Percentiles rank a stretch among this genome's conserved stretches.
Conservation (phyloP, 2,113 vertebrate species). For the Chloroceryle aenea region DNA sequence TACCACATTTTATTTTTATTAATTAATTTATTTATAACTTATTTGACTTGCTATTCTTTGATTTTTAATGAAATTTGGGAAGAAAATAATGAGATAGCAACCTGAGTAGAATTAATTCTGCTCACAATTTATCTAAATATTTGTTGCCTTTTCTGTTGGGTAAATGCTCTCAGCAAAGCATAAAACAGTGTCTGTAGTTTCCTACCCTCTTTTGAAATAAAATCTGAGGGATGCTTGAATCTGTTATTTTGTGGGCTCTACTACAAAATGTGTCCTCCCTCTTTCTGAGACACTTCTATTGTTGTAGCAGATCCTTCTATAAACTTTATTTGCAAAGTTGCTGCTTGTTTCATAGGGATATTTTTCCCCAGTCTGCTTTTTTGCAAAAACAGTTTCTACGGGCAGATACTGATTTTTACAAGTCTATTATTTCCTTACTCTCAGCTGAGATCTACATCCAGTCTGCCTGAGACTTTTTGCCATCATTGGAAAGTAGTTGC, state of each 20-base stretch:
- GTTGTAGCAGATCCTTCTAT: not conserved
- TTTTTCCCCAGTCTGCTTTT: not conserved
- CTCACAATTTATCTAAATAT: not conserved
- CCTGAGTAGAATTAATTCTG: not conserved
- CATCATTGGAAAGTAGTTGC: not conserved
- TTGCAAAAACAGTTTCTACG: not conserved
- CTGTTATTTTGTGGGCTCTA: not conserved
- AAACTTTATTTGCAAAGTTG: not conserved
- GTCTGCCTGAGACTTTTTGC: not conserved
- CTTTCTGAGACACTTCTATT: not conserved
- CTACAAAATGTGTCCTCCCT: not conserved
- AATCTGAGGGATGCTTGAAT: not conserved
- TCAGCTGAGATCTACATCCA: constrained; percentile 18
- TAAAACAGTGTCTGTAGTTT: not conserved
- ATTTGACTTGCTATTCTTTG: not conserved
- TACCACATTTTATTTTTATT: accelerated
- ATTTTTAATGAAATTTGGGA: not conserved
- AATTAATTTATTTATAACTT: not conserved
- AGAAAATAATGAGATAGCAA: not conserved
- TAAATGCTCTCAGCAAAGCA: not conserved
- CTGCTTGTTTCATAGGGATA: not conserved
- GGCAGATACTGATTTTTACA: constrained; percentile 28
- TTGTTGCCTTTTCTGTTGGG: not conserved
- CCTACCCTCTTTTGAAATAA: not conserved
- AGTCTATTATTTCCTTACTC: not conserved